These are phyloP conservation scores for Chymomyza caudatula DNA, from an alignment of 2,888 invertebrate species.

Conservation along the genomic window DNA sequence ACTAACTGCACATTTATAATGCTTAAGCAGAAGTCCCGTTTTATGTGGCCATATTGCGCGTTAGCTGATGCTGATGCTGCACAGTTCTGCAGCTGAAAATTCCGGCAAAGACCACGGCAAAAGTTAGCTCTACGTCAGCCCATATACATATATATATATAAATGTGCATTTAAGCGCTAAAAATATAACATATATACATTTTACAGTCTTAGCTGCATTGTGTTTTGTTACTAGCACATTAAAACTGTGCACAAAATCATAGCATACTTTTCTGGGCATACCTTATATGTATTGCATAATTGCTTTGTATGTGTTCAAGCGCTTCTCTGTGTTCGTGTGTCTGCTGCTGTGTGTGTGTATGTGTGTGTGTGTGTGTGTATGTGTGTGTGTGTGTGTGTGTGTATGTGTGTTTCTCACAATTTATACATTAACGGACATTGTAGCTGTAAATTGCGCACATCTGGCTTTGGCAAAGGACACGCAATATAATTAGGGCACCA, in stretches of 20 bases:
- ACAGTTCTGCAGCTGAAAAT: constrained; percentile 9
- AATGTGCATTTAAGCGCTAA: constrained; percentile 6
- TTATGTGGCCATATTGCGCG: constrained; percentile 4
- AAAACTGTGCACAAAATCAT: constrained; percentile 33
- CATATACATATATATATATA: constrained; percentile 6
- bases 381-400: neutral
- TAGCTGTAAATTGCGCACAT: constrained; percentile 56
- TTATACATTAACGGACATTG: constrained; percentile 27
- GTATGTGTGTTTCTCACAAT: constrained; percentile 1
- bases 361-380: neutral
- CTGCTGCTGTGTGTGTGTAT: neutral
- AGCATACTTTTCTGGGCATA: constrained; percentile 49
- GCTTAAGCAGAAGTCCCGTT: constrained; percentile 32
- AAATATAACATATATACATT: neutral
- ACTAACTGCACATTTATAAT: constrained; percentile 24
- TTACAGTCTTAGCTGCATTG: neutral
- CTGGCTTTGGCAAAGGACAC: constrained; percentile 33
- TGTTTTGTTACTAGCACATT: neutral
- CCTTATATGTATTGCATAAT: constrained; percentile 65
- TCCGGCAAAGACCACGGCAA: constrained; percentile 12
- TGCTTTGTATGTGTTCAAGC: constrained; percentile 25
- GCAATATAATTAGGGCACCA: constrained; percentile 25
- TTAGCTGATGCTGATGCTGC: too few relatives aligned
- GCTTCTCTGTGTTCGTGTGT: neutral
- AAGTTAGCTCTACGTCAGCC: constrained; percentile 24